phyloP scores from a whole-genome alignment of 2,888 invertebrate genomes.

The Drosophila mulleri region DNA sequence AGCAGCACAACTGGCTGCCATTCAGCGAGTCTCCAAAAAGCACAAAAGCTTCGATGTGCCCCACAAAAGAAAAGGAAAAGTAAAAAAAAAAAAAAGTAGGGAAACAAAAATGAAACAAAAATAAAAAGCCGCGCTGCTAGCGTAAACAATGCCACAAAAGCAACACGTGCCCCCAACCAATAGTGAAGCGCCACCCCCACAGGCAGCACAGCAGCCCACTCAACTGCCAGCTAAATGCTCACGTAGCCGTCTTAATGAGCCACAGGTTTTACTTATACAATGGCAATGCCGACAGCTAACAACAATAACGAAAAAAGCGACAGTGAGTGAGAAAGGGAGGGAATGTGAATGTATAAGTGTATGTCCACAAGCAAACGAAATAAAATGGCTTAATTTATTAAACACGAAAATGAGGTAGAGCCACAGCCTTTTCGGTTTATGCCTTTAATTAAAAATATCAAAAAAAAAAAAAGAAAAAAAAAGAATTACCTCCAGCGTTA shows the following conservation, averaged over 20 bases:
- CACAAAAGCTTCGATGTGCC: constrained; percentile 45
- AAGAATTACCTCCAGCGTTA: constrained; percentile 6
- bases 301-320: constrained; percentile 34
- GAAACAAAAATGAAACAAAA: neutral
- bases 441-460: constrained; percentile 63
- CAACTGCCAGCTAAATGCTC: constrained; percentile 48
- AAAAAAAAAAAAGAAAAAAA: constrained; percentile 10
- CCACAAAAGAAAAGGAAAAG: constrained; percentile 20
- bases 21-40: constrained; percentile 48
- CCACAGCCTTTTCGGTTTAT: constrained; percentile 30
- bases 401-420: constrained; percentile 49
- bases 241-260: constrained; percentile 67
- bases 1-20: constrained; percentile 29
- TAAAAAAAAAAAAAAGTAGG: neutral
- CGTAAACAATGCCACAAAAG: constrained; percentile 67
- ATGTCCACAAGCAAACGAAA: constrained; percentile 47
- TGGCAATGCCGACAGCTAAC: constrained; percentile 32
- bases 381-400: constrained; percentile 70
- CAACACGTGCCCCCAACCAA: constrained; percentile 61
- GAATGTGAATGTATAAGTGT: constrained; percentile 3
- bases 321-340: neutral
- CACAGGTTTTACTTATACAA: constrained; percentile 52
- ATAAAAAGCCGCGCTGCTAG: constrained; percentile 11
- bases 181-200: constrained; percentile 2
- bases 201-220: neutral